Evolutionary conservation across 2,888 invertebrate species (phyloP), one percentile per base, ranked within the genome.

Genomic region (Sphaerophoria taeniata): DNA sequence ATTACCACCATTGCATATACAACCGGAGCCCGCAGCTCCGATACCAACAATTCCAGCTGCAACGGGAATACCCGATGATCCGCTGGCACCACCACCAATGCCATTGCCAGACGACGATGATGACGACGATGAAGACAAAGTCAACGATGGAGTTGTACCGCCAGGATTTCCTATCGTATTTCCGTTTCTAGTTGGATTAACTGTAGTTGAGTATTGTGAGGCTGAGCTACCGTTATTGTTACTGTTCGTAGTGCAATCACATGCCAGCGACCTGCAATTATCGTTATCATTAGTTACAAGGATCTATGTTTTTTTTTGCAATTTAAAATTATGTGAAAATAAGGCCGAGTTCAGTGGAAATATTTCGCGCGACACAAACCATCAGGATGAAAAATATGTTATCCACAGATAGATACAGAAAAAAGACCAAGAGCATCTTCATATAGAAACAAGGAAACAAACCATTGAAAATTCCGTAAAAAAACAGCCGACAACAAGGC

Each of bases 191-290:
- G 87, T 88, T 86, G 89, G 89, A 88, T 88, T 89, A 87, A 88
- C 88, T 77, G 89, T 89, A 74, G 89, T 89, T 73, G 89, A 87
- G 87, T 88, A 88, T 81, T 87, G 87, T 82, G 81, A 73, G 71
- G 80, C 76, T 75, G 87, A 78, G 82, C 90, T 89, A 87, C 91
- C 90, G 87, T 88, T 89, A 87, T 88, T 88, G 82, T 90, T 91
- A 89, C 89, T 89, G 88, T 89, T 90, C 80, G 87, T 83, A 82
- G 76, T 88, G 88, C 92, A 92, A 87, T 92, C 92, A 89, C 92
- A 92, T 88, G 90, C 91, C 89, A 91, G 91, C 81, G 92, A 89
- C 87, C 92, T 92, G 88, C 88, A 88, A 85, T 88, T 88, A 88
- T 88, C 81, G 87, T 88, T 87, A 88, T 88, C 88, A 88, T 88